Base-by-base conservation (phyloP, 2,888 invertebrate genomes). In the Caenorhabditis afra region DNA sequence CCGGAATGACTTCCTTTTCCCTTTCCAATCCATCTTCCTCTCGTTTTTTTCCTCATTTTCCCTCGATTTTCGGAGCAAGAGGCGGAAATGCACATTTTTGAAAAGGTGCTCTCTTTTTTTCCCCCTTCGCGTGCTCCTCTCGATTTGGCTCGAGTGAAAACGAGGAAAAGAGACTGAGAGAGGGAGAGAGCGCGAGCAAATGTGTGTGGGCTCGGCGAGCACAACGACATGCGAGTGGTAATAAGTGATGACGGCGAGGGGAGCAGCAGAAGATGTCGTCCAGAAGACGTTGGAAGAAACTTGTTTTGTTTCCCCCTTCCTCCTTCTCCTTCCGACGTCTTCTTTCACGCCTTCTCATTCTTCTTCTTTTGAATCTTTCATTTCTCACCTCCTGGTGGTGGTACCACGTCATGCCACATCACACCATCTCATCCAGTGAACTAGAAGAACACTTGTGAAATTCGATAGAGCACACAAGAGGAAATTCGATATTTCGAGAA, bases 361-460 rank as follows among this genome's bases (percentile, higher is more conserved):
- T 45, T 20, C 37, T 4, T 16, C 3, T 57, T n/a, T n/a, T n/a
- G n/a, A n/a, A n/a, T n/a, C n/a, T n/a, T n/a, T n/a, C n/a, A n/a
- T n/a, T n/a, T n/a, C n/a, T n/a, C n/a, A n/a, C n/a, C n/a, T n/a
- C n/a, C n/a, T n/a, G n/a, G n/a, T n/a, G n/a, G n/a, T n/a, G n/a
- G n/a, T 35, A 29, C 52, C 14, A 59, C 61, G 70, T 52, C 71
- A 58, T 70, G 61, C 47, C 20, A 12, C 37, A 22, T 37, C 47
- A n/a, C n/a, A n/a, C n/a, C n/a, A n/a, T n/a, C n/a, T n/a, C n/a
- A n/a, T n/a, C n/a, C n/a, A n/a, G n/a, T n/a, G n/a, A n/a, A n/a
- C n/a, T n/a, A n/a, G n/a, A n/a, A 62, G 62, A 71, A 61, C 62
- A 62, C 68, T 68, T 68, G 50, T 59, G 68, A 68, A 68, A 68